phyloP scores from a whole-genome alignment of 2,888 invertebrate genomes.

The Leptinotarsa tumamoca region DNA sequence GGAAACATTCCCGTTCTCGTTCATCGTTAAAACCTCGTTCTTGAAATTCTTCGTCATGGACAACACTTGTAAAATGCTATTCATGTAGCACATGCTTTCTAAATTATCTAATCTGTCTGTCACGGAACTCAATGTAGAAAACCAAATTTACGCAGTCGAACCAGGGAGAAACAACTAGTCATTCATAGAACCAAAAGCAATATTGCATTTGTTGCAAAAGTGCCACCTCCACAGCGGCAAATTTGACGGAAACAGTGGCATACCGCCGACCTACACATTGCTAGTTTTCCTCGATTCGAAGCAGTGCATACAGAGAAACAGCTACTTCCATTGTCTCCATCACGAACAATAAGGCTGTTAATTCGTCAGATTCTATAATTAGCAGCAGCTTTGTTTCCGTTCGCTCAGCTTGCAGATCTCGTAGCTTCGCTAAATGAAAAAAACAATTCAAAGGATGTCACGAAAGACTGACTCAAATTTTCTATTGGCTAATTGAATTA shows the following conservation, averaged over 20 bases:
- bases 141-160: no score
- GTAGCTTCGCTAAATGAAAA: slow-evolving; percentile 14
- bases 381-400: slow-evolving; percentile 27
- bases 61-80: no score
- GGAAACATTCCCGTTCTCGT: no score
- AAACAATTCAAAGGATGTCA: slow-evolving; percentile 22
- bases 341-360: slow-evolving; percentile 32
- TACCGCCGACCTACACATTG: background rate
- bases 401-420: slow-evolving; percentile 19
- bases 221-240: no score
- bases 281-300: background rate
- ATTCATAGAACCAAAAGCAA: no score
- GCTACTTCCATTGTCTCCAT: slow-evolving; percentile 30
- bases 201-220: no score
- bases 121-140: no score
- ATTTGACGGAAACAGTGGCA: background rate
- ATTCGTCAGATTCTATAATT: slow-evolving; percentile 37
- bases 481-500: slow-evolving; percentile 18
- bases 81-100: no score
- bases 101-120: no score
- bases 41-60: no score
- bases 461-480: slow-evolving; percentile 12
- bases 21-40: no score
- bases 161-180: no score
- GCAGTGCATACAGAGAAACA: slow-evolving; percentile 22